Base-by-base conservation (phyloP, 2,113 vertebrate genomes). In the Scortum barcoo region DNA sequence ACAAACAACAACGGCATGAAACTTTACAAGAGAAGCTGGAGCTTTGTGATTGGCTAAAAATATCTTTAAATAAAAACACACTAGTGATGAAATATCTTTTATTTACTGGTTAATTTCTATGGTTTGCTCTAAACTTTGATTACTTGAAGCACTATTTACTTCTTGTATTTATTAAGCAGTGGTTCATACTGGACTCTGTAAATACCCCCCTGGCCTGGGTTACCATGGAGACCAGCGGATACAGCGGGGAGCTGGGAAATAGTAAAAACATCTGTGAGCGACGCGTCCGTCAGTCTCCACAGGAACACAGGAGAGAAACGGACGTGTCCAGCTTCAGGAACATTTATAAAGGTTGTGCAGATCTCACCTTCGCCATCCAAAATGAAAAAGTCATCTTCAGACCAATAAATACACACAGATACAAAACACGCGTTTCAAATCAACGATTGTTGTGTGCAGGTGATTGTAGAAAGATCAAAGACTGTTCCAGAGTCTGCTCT, bases 311-410 rank as follows among this genome's bases (percentile, higher is more conserved):
- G 14, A 8, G 13, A 17, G 14, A 66, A 56, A 58, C 30, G 17
- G 19, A 63, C 53, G n/a, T 40, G 30, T 4, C 7, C 24, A 30
- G 54, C 36, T 44, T 11, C 1, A 24, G 22, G 4, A 17, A 48
- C 76, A 70, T 61, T 80, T 81, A 76, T 33, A 84, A 82, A 92
- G 61, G 74, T 76, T 78, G 78, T 81, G 79, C 71, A 82, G 51
- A 86, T 60, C 44, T 84, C 67, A 88, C 46, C 78, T 93, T 94
- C 91, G 91, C 88, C 90, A 76, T 93, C 92, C 83, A 84, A 76
- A 76, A 81, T 85, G 69, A 87, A 89, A 75, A 61, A 74, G 20
- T 0, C 26, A n/a, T 68, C 6, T 2, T 57, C 16, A 33, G 48
- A 71, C 12, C 17, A 74, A 83, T 91, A 87, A 86, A 92, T 89